Percentiles rank a stretch among this genome's conserved stretches.
phyloP scores from a whole-genome alignment of 2,113 vertebrate genomes.

The Aldabrachelys gigantea region DNA sequence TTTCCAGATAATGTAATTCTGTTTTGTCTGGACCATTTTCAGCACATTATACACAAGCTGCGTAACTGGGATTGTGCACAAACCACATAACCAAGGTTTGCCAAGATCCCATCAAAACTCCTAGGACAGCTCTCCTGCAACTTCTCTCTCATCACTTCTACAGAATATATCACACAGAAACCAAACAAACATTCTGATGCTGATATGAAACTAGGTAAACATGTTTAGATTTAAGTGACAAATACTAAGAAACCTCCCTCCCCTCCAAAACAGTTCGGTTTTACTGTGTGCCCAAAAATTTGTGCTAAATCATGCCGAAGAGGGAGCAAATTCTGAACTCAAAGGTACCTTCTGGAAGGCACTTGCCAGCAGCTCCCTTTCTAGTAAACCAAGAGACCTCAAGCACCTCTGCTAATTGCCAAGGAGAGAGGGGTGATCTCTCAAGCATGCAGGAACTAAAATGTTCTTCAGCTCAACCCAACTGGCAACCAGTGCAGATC shows the following conservation, averaged over 20 bases:
- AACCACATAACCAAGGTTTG: slow-evolving; percentile 8
- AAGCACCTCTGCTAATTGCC: not conserved
- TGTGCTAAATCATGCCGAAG: not conserved
- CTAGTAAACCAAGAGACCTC: not conserved
- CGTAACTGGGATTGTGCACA: not conserved
- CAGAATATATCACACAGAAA: not conserved
- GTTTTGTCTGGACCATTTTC: slow-evolving; percentile 50
- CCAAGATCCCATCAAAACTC: not conserved
- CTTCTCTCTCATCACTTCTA: not conserved
- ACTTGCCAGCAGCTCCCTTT: not conserved
- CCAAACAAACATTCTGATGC: not conserved
- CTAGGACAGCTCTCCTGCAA: not conserved
- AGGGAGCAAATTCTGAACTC: not conserved
- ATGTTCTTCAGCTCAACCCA: not conserved
- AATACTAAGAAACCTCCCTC: not conserved
- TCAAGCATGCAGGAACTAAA: not conserved
- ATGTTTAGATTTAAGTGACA: not conserved
- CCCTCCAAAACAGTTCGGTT: not conserved
- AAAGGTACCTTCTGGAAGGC: not conserved
- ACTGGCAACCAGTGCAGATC: not conserved
- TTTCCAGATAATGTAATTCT: slow-evolving; percentile 64
- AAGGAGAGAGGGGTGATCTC: not conserved
- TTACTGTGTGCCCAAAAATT: not conserved
- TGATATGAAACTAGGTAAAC: not conserved
- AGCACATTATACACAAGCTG: not conserved